A percentile compares a stretch with the other conserved stretches of the same genome.
Evolutionary conservation across 1,140 invertebrate species (phyloP).

Genomic region (Camponotus pennsylvanicus): DNA sequence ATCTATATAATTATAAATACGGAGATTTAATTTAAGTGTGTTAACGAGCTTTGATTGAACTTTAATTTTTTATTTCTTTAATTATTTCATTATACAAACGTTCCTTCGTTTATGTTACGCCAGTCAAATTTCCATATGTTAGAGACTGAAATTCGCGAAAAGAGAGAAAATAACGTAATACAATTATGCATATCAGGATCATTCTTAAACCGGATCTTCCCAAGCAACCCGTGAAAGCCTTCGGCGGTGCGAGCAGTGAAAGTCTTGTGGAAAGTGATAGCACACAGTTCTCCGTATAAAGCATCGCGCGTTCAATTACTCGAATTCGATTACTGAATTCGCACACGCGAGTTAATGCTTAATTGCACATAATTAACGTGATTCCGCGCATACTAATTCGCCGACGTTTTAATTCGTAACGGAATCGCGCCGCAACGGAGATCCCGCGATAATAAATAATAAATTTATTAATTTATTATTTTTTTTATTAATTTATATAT

Average conservation of each 20-base stretch:
- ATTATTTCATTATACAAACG: neutral
- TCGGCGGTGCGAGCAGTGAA: conserved; percentile 79
- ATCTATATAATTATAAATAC: neutral
- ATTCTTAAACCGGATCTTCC: conserved; percentile 83
- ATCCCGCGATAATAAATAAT: no score
- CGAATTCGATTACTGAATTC: conserved; percentile 78
- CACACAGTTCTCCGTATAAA: conserved; percentile 64
- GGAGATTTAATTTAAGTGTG: neutral
- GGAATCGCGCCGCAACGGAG: neutral
- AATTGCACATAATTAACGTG: neutral
- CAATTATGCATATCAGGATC: conserved; percentile 61
- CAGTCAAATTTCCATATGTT: neutral
- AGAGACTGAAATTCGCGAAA: neutral
- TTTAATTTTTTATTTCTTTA: neutral
- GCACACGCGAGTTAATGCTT: neutral
- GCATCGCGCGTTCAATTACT: conserved; percentile 58
- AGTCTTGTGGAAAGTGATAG: conserved; percentile 85
- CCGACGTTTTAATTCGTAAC: neutral
- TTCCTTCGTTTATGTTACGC: neutral
- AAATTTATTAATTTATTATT: no score
- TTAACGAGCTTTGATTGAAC: neutral
- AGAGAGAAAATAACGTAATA: conserved; percentile 62
- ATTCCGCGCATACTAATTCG: neutral
- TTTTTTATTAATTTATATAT: no score
- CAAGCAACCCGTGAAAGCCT: conserved; percentile 82